Conservation (phyloP, 2,113 vertebrate species). For the Dicerorhinus sumatrensis region DNA sequence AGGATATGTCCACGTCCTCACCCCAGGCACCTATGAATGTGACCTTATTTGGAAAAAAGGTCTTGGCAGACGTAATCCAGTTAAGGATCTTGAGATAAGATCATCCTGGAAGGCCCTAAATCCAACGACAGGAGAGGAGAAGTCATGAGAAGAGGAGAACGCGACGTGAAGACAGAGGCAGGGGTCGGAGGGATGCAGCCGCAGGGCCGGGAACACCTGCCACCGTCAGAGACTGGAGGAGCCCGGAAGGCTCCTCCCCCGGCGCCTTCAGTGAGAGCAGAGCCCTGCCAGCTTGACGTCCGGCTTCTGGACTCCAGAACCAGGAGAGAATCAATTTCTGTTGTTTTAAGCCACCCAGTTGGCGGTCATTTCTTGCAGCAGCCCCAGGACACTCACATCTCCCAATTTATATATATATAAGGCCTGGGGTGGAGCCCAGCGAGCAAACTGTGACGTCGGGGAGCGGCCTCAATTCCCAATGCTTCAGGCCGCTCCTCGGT, state of each 20-base stretch:
- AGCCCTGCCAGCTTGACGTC: background rate
- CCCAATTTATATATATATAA: background rate
- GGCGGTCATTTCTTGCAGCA: background rate
- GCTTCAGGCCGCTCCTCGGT: background rate
- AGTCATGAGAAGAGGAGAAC: fast-evolving
- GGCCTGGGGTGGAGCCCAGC: fast-evolving
- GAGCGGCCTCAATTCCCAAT: fast-evolving
- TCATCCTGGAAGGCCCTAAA: background rate
- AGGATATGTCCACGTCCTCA: fast-evolving
- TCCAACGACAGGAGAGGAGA: background rate
- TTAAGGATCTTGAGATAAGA: background rate
- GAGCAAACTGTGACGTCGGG: fast-evolving
- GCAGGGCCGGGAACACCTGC: fast-evolving
- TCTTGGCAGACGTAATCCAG: background rate
- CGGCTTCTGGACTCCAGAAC: background rate
- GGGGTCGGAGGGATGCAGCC: fast-evolving
- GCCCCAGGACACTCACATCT: fast-evolving
- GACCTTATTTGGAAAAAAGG: background rate
- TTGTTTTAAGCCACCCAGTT: background rate
- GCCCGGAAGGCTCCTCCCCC: background rate
- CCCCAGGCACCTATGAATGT: fast-evolving
- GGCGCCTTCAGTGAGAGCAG: fast-evolving
- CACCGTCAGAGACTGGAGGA: background rate
- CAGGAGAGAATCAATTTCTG: background rate
- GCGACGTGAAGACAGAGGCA: fast-evolving